Percentiles rank a stretch among this genome's conserved stretches.
phyloP scores from a whole-genome alignment of 2,888 invertebrate genomes.

The Folsomia manolachei region DNA sequence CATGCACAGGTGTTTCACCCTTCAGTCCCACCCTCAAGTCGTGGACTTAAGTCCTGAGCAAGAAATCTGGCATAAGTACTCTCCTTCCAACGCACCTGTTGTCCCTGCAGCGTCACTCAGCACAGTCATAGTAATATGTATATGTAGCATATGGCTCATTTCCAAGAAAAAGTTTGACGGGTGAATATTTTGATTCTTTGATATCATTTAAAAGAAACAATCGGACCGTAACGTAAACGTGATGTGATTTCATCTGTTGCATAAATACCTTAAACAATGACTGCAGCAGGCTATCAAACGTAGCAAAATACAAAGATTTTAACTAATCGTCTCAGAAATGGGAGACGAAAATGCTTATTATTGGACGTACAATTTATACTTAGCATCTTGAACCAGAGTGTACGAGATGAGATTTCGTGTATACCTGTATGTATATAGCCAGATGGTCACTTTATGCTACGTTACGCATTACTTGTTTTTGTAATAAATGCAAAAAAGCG shows the following conservation, averaged over 20 bases:
- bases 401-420: no score
- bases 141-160: neutral
- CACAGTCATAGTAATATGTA: neutral
- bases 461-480: neutral
- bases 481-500: no score
- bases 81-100: neutral
- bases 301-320: neutral
- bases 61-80: neutral
- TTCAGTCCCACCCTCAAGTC: no score
- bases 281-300: neutral
- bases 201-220: conserved; percentile 9
- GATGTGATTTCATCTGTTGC: conserved; percentile 11
- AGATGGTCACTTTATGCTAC: neutral
- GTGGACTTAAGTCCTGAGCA: neutral
- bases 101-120: neutral
- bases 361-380: no score
- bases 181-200: conserved; percentile 5
- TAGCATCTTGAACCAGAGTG: no score
- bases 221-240: conserved; percentile 16
- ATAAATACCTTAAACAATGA: neutral
- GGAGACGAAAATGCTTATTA: neutral
- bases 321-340: neutral
- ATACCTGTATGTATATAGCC: no score
- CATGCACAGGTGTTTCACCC: neutral
- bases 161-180: neutral